Evolutionary conservation across 2,888 invertebrate species (phyloP), one percentile per base, ranked within the genome.

Genomic region (Dolomedes plantarius): DNA sequence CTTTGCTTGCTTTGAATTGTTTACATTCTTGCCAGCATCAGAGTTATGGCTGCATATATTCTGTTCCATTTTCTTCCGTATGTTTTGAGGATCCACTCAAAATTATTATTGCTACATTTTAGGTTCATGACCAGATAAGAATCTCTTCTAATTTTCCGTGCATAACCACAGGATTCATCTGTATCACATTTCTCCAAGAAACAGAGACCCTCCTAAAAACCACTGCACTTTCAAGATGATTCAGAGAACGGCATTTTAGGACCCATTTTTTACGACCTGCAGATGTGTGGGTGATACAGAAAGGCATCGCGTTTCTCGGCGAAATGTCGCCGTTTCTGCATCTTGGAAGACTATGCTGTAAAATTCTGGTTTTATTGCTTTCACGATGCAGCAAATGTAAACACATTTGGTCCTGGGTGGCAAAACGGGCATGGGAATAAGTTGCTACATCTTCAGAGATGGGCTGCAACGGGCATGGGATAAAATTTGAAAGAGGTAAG

Each of bases 221-320:
- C 56, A 56, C 56, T 56, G 23, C 23, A 23, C 5, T 56, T 23
- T 56, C 5, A 56, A 56, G 56, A 56, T 56, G 23, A 56, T 56
- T 56, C 56, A 56, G 23, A 1, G 56, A 56, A 56, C 5, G 19
- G 56, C 23, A 23, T 56, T 56, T 23, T 23, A 23, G 23, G 56
- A 56, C 11, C 36, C 5, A 56, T 56, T 3, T 23, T 56, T 56
- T 56, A 56, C 23, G 56, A 56, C 56, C 56, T 23, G 56, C 56
- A 56, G 56, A 56, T 56, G 56, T 23, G 56, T 16, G 23, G 56
- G 23, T 23, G 56, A 56, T 56, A 56, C 23, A 56, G 56, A 56
- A 2, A 2, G 23, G 56, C 19, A 56, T 56, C 56, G 3, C 11
- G 23, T 56, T 56, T 6, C 56, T 23, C 13, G 6, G 1, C 5